Evolutionary conservation across 1,140 invertebrate species (phyloP).

Genomic region (Penaeus indicus): DNA sequence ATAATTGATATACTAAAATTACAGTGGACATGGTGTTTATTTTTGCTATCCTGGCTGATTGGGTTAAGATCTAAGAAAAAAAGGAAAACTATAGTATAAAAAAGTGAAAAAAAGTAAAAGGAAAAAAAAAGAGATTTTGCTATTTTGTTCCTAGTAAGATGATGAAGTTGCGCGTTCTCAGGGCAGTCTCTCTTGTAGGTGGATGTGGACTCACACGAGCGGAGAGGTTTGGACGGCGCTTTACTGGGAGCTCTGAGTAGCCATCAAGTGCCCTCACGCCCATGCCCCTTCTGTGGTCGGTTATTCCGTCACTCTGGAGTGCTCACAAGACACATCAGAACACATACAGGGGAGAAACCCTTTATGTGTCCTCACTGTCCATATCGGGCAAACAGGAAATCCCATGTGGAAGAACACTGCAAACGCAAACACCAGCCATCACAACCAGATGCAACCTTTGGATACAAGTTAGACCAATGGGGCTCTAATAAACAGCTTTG

Average conservation of each 20-base stretch:
- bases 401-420: conserved; percentile 58
- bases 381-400: conserved; percentile 49
- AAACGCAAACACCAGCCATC: conserved; percentile 33
- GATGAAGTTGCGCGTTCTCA: conserved; percentile 33
- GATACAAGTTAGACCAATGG: conserved; percentile 41
- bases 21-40: too few relatives aligned
- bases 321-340: conserved; percentile 58
- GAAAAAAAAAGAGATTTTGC: not conserved
- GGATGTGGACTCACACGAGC: conserved; percentile 38
- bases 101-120: not conserved
- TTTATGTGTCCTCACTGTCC: conserved; percentile 52
- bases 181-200: conserved; percentile 58
- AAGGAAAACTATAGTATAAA: not conserved
- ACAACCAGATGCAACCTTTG: conserved; percentile 9
- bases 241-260: conserved; percentile 44
- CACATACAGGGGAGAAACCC: conserved; percentile 55
- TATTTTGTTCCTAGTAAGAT: not conserved
- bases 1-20: too few relatives aligned
- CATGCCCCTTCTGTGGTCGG: conserved; percentile 58
- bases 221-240: conserved; percentile 44
- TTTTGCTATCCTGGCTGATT: too few relatives aligned
- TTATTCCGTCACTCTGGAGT: conserved; percentile 57
- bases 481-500: conserved; percentile 11
- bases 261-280: conserved; percentile 29
- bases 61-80: too few relatives aligned